Evolutionary conservation across 92 coral and sea anemone genomes (phyloP).

Genomic region (Zoanthus gigantus): DNA sequence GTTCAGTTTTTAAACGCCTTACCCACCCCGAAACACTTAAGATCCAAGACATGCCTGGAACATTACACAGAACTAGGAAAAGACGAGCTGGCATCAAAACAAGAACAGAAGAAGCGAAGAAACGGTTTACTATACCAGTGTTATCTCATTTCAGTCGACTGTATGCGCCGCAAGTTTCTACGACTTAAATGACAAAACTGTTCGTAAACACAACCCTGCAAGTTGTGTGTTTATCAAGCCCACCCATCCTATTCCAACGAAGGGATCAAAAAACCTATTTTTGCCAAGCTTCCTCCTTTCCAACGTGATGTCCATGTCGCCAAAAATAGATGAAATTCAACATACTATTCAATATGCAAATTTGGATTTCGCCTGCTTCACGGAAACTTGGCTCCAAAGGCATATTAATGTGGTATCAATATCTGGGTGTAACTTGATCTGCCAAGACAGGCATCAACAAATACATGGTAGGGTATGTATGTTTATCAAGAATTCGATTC

Average conservation of each 20-base stretch:
- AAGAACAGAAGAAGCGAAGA: constrained; percentile 35
- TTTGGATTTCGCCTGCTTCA: constrained; percentile 49
- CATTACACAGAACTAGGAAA: constrained; percentile 30
- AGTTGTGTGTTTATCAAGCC: constrained; percentile 39
- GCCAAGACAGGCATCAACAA: constrained; percentile 18
- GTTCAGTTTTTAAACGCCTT: constrained; percentile 25
- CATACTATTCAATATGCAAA: constrained; percentile 44
- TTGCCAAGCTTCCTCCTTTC: constrained; percentile 53
- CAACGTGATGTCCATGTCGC: constrained; percentile 33
- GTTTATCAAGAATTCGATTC: constrained; percentile 42
- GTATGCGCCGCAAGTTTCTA: constrained; percentile 33
- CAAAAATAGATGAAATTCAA: constrained; percentile 40
- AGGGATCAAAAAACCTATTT: constrained; percentile 47
- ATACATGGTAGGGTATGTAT: constrained; percentile 43
- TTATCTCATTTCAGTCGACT: constrained; percentile 23
- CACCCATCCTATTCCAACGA: constrained; percentile 29
- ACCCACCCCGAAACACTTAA: constrained; percentile 26
- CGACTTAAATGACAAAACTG: constrained; percentile 24
- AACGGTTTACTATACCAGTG: constrained; percentile 25
- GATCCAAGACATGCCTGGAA: constrained; percentile 36
- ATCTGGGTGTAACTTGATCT: constrained; percentile 35
- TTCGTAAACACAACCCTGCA: constrained; percentile 47
- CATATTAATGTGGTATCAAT: constrained; percentile 40
- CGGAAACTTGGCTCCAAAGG: constrained; percentile 56
- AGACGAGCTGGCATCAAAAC: constrained; percentile 29